These are phyloP conservation scores for Rhincodon typus DNA, from an alignment of 2,797 vertebrate genomes.

Conservation along the genomic window DNA sequence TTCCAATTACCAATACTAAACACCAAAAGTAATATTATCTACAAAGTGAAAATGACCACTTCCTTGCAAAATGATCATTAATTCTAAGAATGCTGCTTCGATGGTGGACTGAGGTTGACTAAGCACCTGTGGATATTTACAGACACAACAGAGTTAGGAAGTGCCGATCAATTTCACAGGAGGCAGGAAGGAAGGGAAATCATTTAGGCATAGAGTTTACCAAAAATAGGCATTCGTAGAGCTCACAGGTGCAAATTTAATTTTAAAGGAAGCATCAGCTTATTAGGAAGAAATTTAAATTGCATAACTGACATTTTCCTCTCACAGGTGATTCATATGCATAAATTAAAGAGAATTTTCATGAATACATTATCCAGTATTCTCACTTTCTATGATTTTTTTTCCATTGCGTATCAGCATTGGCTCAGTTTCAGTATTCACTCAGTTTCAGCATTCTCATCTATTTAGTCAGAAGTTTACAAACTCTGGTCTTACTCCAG, in stretches of 20 bases:
- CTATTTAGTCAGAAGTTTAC: not conserved
- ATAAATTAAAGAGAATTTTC: too few relatives aligned
- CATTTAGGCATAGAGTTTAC: not conserved
- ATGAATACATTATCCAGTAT: too few relatives aligned
- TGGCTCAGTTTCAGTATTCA: not conserved
- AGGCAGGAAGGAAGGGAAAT: slow-evolving; percentile 66
- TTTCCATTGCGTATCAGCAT: not conserved
- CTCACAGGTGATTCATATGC: too few relatives aligned
- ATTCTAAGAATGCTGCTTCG: not conserved
- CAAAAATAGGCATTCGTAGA: slow-evolving; percentile 15
- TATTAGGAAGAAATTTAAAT: not conserved
- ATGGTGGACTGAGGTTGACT: not conserved
- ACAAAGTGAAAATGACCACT: not conserved
- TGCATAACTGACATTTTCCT: not conserved
- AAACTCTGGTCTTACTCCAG: not conserved
- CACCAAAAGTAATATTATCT: not conserved
- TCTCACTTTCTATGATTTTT: not conserved
- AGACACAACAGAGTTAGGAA: slow-evolving; percentile 99
- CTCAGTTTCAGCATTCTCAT: not conserved
- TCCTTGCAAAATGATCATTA: not conserved
- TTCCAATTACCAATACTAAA: not conserved
- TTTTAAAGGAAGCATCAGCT: not conserved
- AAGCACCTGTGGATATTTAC: slow-evolving; percentile 37
- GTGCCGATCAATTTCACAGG: slow-evolving; percentile 83
- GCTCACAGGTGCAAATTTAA: not conserved